These are phyloP conservation scores for Cyanistes caeruleus DNA, from an alignment of 2,113 vertebrate species.

Conservation along the genomic window DNA sequence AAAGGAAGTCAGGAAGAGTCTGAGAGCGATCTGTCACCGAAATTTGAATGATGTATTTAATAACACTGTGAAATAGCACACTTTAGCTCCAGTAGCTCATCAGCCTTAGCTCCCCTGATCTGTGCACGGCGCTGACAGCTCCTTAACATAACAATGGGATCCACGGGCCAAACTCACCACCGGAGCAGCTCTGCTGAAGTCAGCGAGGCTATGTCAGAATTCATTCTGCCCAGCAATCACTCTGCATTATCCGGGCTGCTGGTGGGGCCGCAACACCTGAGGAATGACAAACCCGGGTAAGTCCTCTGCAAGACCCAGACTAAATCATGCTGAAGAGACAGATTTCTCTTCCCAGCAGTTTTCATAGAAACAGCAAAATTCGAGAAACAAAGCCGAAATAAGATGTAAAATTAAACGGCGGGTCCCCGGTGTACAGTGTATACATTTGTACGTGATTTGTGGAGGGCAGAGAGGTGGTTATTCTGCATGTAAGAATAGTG, in stretches of 20 bases:
- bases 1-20: neutral
- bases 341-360: neutral
- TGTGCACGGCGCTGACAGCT: neutral
- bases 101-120: neutral
- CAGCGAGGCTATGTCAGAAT: neutral
- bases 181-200: neutral
- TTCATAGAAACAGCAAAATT: neutral
- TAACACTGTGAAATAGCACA: neutral
- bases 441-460: neutral
- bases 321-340: neutral
- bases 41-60: slow-evolving; percentile 29
- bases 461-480: neutral
- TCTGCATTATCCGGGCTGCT: neutral
- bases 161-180: neutral
- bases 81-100: neutral
- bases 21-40: neutral
- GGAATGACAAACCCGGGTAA: neutral
- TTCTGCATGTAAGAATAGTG: neutral
- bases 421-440: neutral
- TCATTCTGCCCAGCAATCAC: neutral
- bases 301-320: neutral
- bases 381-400: neutral
- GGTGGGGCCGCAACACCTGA: neutral
- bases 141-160: neutral
- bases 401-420: neutral